Evolutionary conservation across 2,797 vertebrate genomes (phyloP).

Genomic region (Spheniscus humboldti): DNA sequence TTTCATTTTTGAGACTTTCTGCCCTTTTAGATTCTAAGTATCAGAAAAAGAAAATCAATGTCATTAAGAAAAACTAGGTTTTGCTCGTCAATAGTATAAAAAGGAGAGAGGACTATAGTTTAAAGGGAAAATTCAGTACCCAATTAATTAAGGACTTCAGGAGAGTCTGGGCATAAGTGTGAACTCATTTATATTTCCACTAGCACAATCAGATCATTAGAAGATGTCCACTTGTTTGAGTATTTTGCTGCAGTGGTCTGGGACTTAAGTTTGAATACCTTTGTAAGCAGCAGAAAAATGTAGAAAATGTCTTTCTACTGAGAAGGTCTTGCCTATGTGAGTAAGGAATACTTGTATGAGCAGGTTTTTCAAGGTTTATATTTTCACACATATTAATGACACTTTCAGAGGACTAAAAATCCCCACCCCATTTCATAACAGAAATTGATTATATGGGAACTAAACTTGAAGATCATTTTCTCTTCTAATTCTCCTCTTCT

Average conservation of each 20-base stretch:
- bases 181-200: not conserved
- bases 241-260: not conserved
- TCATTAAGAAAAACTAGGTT: not conserved
- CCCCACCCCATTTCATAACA: not conserved
- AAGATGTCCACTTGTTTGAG: not conserved
- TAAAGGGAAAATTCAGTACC: not conserved
- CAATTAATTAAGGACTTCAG: not conserved
- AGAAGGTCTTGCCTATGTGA: fast-evolving
- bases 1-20: not conserved
- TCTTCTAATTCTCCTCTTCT: not conserved
- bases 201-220: not conserved
- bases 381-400: not conserved
- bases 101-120: not conserved
- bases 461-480: not conserved
- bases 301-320: not conserved
- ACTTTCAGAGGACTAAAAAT: not conserved
- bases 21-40: not conserved
- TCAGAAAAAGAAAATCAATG: not conserved
- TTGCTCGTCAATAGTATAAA: not conserved
- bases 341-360: not conserved
- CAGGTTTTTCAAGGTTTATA: not conserved
- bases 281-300: not conserved
- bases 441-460: not conserved
- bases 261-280: not conserved
- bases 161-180: not conserved